Percentiles rank a stretch among this genome's conserved stretches.
phyloP scores from a whole-genome alignment of 2,888 invertebrate species.

The Drosophila tripunctata region DNA sequence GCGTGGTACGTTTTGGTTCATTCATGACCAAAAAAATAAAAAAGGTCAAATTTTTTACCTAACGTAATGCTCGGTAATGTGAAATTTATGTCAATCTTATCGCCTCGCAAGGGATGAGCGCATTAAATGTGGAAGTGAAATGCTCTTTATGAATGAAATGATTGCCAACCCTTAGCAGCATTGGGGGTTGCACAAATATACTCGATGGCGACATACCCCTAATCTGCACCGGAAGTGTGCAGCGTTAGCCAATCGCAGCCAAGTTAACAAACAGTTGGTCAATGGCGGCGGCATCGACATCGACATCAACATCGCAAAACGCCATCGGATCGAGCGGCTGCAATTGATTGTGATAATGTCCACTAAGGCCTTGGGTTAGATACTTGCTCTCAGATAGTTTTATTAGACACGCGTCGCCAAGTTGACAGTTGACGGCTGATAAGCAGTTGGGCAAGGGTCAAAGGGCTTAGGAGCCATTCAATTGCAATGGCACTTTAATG shows the following conservation, averaged over 20 bases:
- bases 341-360: slow-evolving; percentile 52
- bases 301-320: too few species aligned
- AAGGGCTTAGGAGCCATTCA: slow-evolving; percentile 29
- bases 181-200: slow-evolving; percentile 49
- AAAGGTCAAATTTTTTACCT: slow-evolving; percentile 47
- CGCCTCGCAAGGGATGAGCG: slow-evolving; percentile 53
- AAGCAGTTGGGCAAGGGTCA: slow-evolving; percentile 52
- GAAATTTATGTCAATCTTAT: slow-evolving; percentile 77
- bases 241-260: slow-evolving; percentile 51
- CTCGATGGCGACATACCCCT: slow-evolving; percentile 5
- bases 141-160: slow-evolving; percentile 62
- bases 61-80: slow-evolving; percentile 62
- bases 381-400: slow-evolving; percentile 61
- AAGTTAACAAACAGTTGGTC: slow-evolving; percentile 65
- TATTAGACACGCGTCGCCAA: slow-evolving; percentile 73
- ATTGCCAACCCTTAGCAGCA: slow-evolving; percentile 41
- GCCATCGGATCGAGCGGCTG: slow-evolving; percentile 33
- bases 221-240: slow-evolving; percentile 51
- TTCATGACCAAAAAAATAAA: slow-evolving; percentile 58
- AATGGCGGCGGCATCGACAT: slow-evolving; percentile 61
- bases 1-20: slow-evolving; percentile 47
- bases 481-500: slow-evolving; percentile 68
- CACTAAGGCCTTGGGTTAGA: slow-evolving; percentile 27
- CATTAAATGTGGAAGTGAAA: slow-evolving; percentile 53
- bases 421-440: slow-evolving; percentile 42